Evolutionary conservation across 2,797 vertebrate species (phyloP).

Genomic region (Enteromius trimaculatus): DNA sequence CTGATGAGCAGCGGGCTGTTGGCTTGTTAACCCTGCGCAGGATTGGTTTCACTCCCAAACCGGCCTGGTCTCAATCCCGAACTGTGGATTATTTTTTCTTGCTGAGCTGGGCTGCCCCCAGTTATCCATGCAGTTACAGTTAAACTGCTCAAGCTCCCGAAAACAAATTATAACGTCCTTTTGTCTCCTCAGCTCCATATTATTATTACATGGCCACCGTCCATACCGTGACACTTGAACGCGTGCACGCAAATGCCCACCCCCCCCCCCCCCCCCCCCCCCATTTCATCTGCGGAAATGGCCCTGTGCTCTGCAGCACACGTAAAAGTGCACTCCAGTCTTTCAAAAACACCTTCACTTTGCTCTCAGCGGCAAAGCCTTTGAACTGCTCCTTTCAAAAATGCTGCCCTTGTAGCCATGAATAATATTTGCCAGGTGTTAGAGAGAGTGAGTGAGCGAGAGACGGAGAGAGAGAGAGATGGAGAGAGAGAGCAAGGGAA

Average conservation of each 20-base stretch:
- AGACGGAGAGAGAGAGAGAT: slow-evolving; percentile 47
- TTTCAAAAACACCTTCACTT: slow-evolving; percentile 78
- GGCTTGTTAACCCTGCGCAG: slow-evolving; percentile 55
- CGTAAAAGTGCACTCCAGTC: slow-evolving; percentile 81
- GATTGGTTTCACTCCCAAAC: slow-evolving; percentile 61
- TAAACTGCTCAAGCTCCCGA: background rate
- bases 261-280: slow-evolving; percentile 48
- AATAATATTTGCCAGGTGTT: slow-evolving; percentile 88
- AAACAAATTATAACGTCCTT: slow-evolving; percentile 35
- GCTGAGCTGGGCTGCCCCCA: slow-evolving; percentile 1
- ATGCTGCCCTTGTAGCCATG: slow-evolving; percentile 86
- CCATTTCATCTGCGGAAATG: slow-evolving; percentile 67
- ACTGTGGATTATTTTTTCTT: background rate
- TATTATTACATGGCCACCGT: slow-evolving; percentile 51
- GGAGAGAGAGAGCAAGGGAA: slow-evolving; percentile 18
- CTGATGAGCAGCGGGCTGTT: slow-evolving; percentile 52
- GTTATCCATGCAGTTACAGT: slow-evolving; percentile 1
- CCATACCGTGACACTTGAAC: slow-evolving; percentile 42
- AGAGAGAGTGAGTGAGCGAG: slow-evolving; percentile 56
- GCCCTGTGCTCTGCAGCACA: slow-evolving; percentile 73
- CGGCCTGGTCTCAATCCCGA: slow-evolving; percentile 59
- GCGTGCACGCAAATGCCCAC: background rate
- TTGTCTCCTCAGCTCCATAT: slow-evolving; percentile 42
- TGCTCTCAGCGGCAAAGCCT: slow-evolving; percentile 76
- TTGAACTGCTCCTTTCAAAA: slow-evolving; percentile 87